Evolutionary conservation across 2,113 vertebrate species (phyloP), one percentile per base, ranked within the genome.

Genomic region (Sander vitreus): DNA sequence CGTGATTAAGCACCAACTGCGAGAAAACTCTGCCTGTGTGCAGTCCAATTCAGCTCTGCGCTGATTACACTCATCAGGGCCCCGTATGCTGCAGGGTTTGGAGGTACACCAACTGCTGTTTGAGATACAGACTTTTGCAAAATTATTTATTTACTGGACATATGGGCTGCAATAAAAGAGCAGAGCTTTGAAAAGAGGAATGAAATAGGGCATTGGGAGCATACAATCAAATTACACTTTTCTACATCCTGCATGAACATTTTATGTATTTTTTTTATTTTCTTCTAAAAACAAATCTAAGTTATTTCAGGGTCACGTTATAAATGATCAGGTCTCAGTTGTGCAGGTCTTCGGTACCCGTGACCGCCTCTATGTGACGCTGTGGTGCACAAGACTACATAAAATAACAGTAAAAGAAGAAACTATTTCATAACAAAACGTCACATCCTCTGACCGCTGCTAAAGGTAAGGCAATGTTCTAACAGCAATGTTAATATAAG

Each of bases 1-100:
- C 85, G 87, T 93, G 92, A 94, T 94, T 93, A 94, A 92, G 85
- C 89, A 89, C 92, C 93, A 89, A 92, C 93, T 93, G 92, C 36
- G 91, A 93, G 83, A 73, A 90, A 92, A 91, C 85, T 85, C 88
- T 91, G 83, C 27, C 73, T 86, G 88, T 87, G 77, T 87, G 93
- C 87, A 80, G 75, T 89, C 86, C 89, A 91, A 91, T 94, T 93
- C 86, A 88, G 88, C 80, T 83, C 73, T 18, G 89, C 60, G 62
- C 90, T 93, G 92, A 95, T 95, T 93, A 83, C 73, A 68, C 81
- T 90, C 90, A 91, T 93, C 88, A 91, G 88, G 66, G 80, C 80
- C 71, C 80, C 70, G 62, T 85, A 82, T 92, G 87, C 88, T 93
- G 86, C 75, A 73, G 80, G 84, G 76, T 87, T 88, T 84, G 71